Evolutionary conservation across 2,113 vertebrate species (phyloP).

Genomic region (Rhinolophus sinicus): DNA sequence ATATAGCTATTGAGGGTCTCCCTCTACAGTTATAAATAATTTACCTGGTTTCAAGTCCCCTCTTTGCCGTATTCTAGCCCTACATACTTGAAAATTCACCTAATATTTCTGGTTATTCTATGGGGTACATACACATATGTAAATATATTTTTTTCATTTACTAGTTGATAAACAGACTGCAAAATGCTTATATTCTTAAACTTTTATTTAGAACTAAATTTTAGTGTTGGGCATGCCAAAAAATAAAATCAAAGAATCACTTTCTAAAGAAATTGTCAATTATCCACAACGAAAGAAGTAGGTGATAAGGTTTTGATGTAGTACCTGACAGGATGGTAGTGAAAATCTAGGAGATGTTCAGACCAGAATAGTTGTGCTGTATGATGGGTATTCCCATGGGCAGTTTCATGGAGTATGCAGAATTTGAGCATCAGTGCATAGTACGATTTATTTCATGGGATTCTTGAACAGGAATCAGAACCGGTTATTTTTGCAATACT

Average conservation of each 20-base stretch:
- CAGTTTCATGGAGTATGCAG: neutral
- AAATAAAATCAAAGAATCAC: neutral
- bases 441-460: neutral
- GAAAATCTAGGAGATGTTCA: neutral
- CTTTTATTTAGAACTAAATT: neutral
- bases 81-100: neutral
- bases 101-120: neutral
- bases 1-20: neutral
- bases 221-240: neutral
- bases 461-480: neutral
- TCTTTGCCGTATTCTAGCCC: neutral
- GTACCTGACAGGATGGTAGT: neutral
- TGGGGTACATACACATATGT: neutral
- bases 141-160: neutral
- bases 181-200: neutral
- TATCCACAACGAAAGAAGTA: neutral
- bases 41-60: neutral
- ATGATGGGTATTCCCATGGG: neutral
- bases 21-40: neutral
- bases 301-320: neutral
- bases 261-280: neutral
- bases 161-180: neutral
- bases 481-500: neutral
- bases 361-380: neutral
- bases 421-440: neutral